Base-by-base conservation (phyloP, 2,797 vertebrate genomes). In the Megaceryle alcyon region DNA sequence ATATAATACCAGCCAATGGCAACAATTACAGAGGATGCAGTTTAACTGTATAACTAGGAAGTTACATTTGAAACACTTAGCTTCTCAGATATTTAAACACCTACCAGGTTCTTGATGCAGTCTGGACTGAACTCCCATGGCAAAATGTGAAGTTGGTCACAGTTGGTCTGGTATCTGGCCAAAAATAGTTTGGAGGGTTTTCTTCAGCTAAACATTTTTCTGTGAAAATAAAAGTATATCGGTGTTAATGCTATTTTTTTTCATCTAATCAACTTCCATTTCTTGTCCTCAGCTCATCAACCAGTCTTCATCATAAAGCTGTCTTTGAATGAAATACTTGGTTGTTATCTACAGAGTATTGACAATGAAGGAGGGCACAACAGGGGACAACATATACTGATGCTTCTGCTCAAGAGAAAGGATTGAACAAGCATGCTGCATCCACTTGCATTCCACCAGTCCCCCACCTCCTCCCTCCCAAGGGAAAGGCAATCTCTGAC, bases 31-130 rank as follows among this genome's bases (percentile, higher is more conserved):
- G 25, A 51, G 9, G 41, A 79, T 18, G 28, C 7, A 80, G n/a
- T 76, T 85, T 33, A 82, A 56, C 12, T 39, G 29, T 7, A 41
- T 35, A 79, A 89, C 6, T 63, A 88, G 43, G 48, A 70, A 85
- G 17, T 10, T 71, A 37, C 43, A 85, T 26, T 15, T 53, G 44
- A 77, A 94, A n/a, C 28, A 88, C n/a, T 57, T 25, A 46, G 16
- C 10, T 92, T 90, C 57, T 71, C 19, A 56, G 41, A 46, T 48
- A 70, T 70, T n/a, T 65, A 39, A 92, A 85, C 6, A 69, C 97
- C 97, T 97, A 99, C 99, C 99, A 99, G 65, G 95, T 99, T 91
- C 99, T 98, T 71, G 98, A 98, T 48, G 98, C 98, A 44, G 82
- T 98, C 89, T 98, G 98, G 53, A 98, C 98, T 68, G 98, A 98